Base-by-base conservation (phyloP, 2,113 vertebrate genomes). In the Pterocles gutturalis region DNA sequence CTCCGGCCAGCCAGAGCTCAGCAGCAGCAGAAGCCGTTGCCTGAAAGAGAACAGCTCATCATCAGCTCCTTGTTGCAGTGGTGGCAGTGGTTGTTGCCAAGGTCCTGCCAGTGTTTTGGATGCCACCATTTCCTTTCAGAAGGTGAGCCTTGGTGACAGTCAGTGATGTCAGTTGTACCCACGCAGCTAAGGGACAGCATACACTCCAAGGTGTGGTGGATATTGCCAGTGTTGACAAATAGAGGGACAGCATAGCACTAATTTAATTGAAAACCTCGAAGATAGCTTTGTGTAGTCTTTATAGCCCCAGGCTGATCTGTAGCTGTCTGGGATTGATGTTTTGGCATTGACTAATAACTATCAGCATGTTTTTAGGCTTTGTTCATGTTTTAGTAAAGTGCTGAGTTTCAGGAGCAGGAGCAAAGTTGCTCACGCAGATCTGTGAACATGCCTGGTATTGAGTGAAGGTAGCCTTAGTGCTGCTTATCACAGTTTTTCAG, bases 61-160 rank as follows among this genome's bases (percentile, higher is more conserved):
- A 3, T 13, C 18, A 64, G 18, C 45, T 55, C 4, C 31, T 61
- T 29, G 26, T 41, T 66, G 14, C 34, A 38, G 41, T 13, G 17
- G 43, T 54, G 33, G 26, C 48, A 60, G 0, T 55, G 34, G 54
- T 34, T 0, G 0, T 19, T 48, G 21, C 10, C n/a, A 21, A 88
- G 29, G n/a, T 78, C 34, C 41, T 53, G 31, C 20, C 54, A 62
- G 46, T 26, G 36, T 9, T 89, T 25, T 53, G 22, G 60, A 69
- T 34, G 14, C 38, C 77, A 14, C 2, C 0, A 2, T 77, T 91
- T 60, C 57, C 34, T 73, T 77, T 69, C 60, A 60, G 38, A 81
- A 81, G 25, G 19, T 11, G 29, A 34, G 19, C 69, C 19, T 25
- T 38, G 29, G 18, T 69, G 18, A 24, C 2, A 55, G 49, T 22